phyloP scores from a whole-genome alignment of 2,888 invertebrate genomes.

The Hypsopygia costalis region DNA sequence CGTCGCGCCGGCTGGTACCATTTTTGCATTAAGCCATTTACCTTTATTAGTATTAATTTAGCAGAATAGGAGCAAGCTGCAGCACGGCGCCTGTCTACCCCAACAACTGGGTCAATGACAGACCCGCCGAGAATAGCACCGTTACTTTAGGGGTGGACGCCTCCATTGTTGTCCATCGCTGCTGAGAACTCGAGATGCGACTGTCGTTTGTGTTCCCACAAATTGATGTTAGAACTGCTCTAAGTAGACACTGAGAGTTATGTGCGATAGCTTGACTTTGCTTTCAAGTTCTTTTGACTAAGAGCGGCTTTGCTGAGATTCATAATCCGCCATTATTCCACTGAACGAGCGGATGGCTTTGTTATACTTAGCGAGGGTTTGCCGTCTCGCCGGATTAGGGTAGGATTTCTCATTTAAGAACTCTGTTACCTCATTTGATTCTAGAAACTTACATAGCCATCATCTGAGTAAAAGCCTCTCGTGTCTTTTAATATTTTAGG shows the following conservation, averaged over 20 bases:
- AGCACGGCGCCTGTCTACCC: slow-evolving; percentile 44
- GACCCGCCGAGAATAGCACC: slow-evolving; percentile 67
- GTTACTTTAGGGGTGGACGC: slow-evolving; percentile 62
- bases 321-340: slow-evolving; percentile 8
- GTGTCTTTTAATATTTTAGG: too few species aligned
- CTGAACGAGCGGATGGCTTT: slow-evolving; percentile 7
- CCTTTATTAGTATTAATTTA: slow-evolving; percentile 67
- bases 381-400: slow-evolving; percentile 4
- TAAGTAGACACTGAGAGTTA: slow-evolving; percentile 2
- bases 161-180: slow-evolving; percentile 30
- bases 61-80: slow-evolving; percentile 48
- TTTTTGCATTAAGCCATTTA: slow-evolving; percentile 56
- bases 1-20: slow-evolving; percentile 41
- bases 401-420: slow-evolving; percentile 4
- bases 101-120: slow-evolving; percentile 74
- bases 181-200: slow-evolving; percentile 13
- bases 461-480: too few species aligned
- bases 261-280: neutral
- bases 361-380: slow-evolving; percentile 6
- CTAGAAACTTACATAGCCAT: too few species aligned
- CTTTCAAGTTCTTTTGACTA: slow-evolving; percentile 7
- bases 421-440: slow-evolving; percentile 1
- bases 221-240: slow-evolving; percentile 3
- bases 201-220: slow-evolving; percentile 6
- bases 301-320: slow-evolving; percentile 4